Percentiles rank a stretch among this genome's conserved stretches.
Conservation (phyloP, 2,797 vertebrate species). For the Lepidocolaptes lacrymiger region DNA sequence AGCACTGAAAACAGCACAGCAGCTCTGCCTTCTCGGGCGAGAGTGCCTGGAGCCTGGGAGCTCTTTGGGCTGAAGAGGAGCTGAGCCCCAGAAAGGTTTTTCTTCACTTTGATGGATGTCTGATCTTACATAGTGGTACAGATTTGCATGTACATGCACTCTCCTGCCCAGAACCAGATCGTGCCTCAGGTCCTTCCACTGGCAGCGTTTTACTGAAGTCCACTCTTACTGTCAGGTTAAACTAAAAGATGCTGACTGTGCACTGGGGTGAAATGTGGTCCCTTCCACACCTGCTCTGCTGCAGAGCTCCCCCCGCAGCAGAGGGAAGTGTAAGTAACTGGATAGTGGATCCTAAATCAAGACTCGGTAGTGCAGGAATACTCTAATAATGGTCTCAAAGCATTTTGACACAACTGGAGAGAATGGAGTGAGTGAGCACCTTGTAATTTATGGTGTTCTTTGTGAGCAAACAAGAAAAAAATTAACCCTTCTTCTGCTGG, state of each 20-base stretch:
- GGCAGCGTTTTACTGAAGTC: neutral
- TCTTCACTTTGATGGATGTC: neutral
- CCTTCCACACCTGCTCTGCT: neutral
- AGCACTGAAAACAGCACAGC: neutral
- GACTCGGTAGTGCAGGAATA: fast-evolving
- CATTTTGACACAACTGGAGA: neutral
- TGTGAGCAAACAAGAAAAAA: neutral
- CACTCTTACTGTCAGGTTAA: neutral
- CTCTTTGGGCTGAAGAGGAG: neutral
- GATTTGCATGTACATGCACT: fast-evolving
- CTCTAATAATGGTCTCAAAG: neutral
- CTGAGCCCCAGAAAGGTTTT: neutral
- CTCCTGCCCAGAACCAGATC: neutral
- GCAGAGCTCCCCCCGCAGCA: neutral
- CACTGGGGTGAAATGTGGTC: fast-evolving
- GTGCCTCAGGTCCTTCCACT: neutral
- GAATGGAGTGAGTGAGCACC: neutral
- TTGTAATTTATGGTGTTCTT: neutral
- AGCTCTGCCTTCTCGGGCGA: neutral
- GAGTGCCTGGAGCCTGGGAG: neutral
- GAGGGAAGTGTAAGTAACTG: neutral
- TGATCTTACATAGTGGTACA: neutral
- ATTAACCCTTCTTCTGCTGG: neutral
- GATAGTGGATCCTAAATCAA: neutral
- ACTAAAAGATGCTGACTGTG: neutral